Conservation (phyloP, 2,888 invertebrate species). For the Scaeva pyrastri region DNA sequence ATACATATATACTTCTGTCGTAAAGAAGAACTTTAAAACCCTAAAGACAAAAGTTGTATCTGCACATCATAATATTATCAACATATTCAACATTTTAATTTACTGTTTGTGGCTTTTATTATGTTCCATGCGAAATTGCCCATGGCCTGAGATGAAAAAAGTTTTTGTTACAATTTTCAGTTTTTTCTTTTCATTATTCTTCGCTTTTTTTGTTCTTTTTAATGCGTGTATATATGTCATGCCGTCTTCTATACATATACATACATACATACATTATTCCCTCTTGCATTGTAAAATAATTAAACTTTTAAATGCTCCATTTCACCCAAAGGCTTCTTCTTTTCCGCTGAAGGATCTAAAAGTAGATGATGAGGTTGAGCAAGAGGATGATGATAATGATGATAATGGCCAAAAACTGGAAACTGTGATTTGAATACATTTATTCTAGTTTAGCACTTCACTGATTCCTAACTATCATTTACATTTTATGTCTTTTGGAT, state of each 20-base stretch:
- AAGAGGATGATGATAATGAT: neutral
- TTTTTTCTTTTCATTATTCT: neutral
- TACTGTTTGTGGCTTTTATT: constrained; percentile 24
- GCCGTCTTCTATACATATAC: no score
- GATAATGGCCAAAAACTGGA: constrained; percentile 34
- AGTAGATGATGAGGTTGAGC: no score
- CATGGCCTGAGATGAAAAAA: constrained; percentile 25
- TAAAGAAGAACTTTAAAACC: neutral
- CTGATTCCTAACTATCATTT: constrained; percentile 55
- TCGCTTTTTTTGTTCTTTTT: neutral
- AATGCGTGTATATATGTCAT: no score
- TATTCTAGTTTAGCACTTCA: constrained; percentile 53
- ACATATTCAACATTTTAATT: constrained; percentile 23
- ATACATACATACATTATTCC: constrained; percentile 45
- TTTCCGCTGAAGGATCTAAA: neutral
- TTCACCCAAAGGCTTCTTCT: constrained; percentile 49
- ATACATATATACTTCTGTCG: neutral
- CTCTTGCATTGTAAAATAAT: constrained; percentile 67
- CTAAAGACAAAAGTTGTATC: constrained; percentile 6
- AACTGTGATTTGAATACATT: constrained; percentile 61
- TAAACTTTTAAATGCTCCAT: constrained; percentile 73
- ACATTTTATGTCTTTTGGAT: constrained; percentile 53
- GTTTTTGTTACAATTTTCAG: neutral
- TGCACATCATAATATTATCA: neutral
- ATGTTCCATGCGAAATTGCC: constrained; percentile 13